Evolutionary conservation across 2,888 invertebrate genomes (phyloP), one percentile per base, ranked within the genome.

Genomic region (Abscondita cerata): DNA sequence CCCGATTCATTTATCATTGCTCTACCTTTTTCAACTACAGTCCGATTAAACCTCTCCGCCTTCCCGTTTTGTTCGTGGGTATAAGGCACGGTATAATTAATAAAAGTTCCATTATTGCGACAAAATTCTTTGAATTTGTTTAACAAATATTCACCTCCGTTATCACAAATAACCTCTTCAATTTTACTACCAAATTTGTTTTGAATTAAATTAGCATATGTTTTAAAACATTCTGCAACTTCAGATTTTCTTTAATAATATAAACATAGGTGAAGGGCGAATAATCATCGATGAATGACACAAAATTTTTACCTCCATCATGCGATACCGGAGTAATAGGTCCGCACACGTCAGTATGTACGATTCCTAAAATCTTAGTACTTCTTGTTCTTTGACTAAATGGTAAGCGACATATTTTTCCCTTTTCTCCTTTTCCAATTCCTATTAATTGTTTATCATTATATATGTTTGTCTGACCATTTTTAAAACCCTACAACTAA

Each of bases 11-110:
- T 18, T 11, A 57, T 51, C 40, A 57, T 36, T n/a, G 57, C 40
- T 40, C 56, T 56, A 16, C 38, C 33, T 19, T 52, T 52, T 1
- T 52, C 40, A 8, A 38, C 20, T 4, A 52, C 9, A 5, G 9
- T 52, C 16, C 40, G 8, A 40, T 62, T 52, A 25, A 62, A 47
- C 38, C 52, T 15, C 47, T 52, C 57, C 12, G 46, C 25, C 15
- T 56, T 56, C 8, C 57, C 52, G 46, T 57, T 52, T 34, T 64
- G 61, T 44, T 61, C 41, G 9, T 59, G 59, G 1, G 41, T 56
- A n/a, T 50, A 48, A 8, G 53, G 54, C 12, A 52, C 36, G n/a
- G 64, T 64, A 38, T 64, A 64, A 52, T 66, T 53, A 25, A 59
- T 44, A 41, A 48, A 38, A 9, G 60, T 66, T 48, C 58, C 64